Evolutionary conservation across 2,797 vertebrate species (phyloP).

Genomic region (Dipus sagitta): DNA sequence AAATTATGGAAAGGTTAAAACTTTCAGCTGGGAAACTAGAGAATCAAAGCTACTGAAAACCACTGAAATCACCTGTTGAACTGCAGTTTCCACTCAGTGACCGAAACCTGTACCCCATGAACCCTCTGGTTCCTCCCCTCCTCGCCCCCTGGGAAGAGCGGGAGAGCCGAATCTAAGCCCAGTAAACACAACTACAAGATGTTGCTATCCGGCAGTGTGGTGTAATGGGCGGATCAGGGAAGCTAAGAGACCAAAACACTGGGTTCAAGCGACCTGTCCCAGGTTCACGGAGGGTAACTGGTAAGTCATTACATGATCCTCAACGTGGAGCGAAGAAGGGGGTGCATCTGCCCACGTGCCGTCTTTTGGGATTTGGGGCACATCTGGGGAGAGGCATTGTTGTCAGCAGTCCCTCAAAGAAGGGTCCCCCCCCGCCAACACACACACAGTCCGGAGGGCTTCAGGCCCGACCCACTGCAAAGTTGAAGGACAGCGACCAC

Average conservation of each 20-base stretch:
- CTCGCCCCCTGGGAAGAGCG: background rate
- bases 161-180: background rate
- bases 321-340: no score
- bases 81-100: background rate
- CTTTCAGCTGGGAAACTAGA: background rate
- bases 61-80: constrained; percentile 16
- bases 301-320: no score
- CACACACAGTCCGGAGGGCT: no score
- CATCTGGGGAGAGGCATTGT: no score
- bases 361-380: no score
- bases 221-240: background rate
- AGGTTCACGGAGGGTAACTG: background rate
- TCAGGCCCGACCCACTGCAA: no score
- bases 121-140: background rate
- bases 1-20: constrained; percentile 19
- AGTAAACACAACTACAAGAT: background rate
- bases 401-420: no score
- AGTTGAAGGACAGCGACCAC: no score
- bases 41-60: background rate
- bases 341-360: no score
- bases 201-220: background rate
- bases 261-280: background rate
- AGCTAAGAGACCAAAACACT: background rate
- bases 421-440: no score
- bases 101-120: background rate